phyloP scores from a whole-genome alignment of 2,113 vertebrate genomes.

The Sapayoa aenigma region DNA sequence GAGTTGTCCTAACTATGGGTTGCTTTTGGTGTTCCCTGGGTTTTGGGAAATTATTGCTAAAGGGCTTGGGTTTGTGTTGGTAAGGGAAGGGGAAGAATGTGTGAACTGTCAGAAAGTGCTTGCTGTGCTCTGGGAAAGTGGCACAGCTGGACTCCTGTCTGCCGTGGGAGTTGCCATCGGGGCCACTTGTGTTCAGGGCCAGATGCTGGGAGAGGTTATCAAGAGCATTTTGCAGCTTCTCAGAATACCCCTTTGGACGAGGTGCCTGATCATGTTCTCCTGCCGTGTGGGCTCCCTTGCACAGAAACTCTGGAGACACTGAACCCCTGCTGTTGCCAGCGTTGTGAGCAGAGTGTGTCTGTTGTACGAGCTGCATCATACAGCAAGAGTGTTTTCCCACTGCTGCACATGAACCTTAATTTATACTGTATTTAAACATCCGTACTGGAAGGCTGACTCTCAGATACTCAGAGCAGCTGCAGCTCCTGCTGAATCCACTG shows the following conservation, averaged over 20 bases:
- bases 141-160: not conserved
- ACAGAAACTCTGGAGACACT: not conserved
- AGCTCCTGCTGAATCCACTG: not conserved
- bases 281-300: not conserved
- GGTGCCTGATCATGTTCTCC: not conserved
- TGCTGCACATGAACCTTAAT: not conserved
- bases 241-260: accelerated
- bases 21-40: not conserved
- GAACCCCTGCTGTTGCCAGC: not conserved
- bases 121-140: not conserved
- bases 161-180: accelerated
- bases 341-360: accelerated
- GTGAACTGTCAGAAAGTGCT: not conserved
- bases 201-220: not conserved
- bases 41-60: not conserved
- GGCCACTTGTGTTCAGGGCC: not conserved
- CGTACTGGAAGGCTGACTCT: not conserved
- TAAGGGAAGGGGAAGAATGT: not conserved
- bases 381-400: not conserved
- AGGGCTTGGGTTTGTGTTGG: not conserved
- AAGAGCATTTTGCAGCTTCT: not conserved
- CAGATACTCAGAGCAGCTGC: not conserved
- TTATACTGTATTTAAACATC: not conserved
- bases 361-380: not conserved
- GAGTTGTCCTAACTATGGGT: not conserved